phyloP scores from a whole-genome alignment of 30 jellyfish, hydroid and myxozoan species.

The Sanderia malayensis region DNA sequence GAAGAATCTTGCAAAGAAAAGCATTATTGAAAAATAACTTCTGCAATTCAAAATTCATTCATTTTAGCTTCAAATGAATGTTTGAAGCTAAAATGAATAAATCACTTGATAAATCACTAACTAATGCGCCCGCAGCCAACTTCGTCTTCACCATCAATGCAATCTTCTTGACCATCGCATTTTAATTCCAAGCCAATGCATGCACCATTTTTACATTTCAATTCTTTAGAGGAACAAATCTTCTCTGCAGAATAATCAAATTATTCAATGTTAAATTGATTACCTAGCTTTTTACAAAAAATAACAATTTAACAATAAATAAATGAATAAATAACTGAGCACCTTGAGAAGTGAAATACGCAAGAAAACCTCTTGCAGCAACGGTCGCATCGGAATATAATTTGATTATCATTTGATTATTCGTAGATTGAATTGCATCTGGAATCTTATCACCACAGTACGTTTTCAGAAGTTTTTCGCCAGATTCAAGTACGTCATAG shows the following conservation, averaged over 20 bases:
- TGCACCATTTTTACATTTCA: constrained; percentile 30
- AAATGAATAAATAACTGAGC: no score
- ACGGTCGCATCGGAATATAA: constrained; percentile 71
- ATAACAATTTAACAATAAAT: no score
- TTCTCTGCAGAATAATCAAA: not conserved
- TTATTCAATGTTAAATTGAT: no score
- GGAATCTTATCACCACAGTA: constrained; percentile 71
- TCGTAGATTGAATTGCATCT: constrained; percentile 39
- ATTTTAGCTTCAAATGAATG: no score
- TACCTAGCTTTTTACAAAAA: no score
- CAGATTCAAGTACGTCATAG: constrained; percentile 59
- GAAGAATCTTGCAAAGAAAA: no score
- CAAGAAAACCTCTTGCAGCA: constrained; percentile 64
- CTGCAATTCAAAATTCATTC: no score
- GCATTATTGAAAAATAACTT: no score
- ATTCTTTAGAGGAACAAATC: constrained; percentile 5
- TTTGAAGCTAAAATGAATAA: no score
- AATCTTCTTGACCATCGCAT: constrained; percentile 43
- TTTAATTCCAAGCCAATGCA: constrained; percentile 22
- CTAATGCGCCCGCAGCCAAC: constrained; percentile 22
- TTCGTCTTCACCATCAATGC: constrained; percentile 59
- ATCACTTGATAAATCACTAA: no score
- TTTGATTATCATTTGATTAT: constrained; percentile 50
- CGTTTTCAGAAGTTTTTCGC: constrained; percentile 19
- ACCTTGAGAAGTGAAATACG: constrained; percentile 46